phyloP scores from a whole-genome alignment of 2,113 vertebrate genomes.

The Cyanoderma ruficeps region DNA sequence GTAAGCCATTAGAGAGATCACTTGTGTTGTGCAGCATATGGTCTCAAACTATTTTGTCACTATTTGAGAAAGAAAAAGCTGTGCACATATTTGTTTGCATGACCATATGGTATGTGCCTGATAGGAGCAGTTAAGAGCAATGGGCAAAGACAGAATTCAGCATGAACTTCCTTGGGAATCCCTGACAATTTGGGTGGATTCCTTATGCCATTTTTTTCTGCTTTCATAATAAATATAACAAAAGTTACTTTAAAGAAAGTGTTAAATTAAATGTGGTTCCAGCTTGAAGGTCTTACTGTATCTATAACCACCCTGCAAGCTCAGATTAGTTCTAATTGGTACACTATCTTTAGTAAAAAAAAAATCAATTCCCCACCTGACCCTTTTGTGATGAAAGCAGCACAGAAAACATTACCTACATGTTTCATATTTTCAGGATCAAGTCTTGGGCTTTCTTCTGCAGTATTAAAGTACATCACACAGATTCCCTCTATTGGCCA shows the following conservation, averaged over 20 bases:
- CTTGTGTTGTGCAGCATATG: slow-evolving; percentile 36
- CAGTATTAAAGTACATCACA: background rate
- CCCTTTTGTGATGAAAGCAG: background rate
- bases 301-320: background rate
- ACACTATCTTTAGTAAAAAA: background rate
- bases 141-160: background rate
- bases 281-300: background rate
- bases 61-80: slow-evolving; percentile 46
- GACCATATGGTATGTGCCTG: slow-evolving; percentile 39
- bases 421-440: background rate
- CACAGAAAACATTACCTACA: background rate
- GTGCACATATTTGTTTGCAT: slow-evolving; percentile 36
- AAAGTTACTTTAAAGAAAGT: background rate
- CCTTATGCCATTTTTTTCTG: background rate
- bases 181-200: background rate
- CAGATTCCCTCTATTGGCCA: background rate
- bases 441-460: background rate
- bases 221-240: background rate
- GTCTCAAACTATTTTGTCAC: slow-evolving; percentile 25
- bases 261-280: background rate
- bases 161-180: background rate
- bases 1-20: background rate
- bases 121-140: background rate
- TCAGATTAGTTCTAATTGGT: background rate
- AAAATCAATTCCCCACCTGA: background rate